Evolutionary conservation across 2,113 vertebrate species (phyloP).

Genomic region (Anseranas semipalmata): DNA sequence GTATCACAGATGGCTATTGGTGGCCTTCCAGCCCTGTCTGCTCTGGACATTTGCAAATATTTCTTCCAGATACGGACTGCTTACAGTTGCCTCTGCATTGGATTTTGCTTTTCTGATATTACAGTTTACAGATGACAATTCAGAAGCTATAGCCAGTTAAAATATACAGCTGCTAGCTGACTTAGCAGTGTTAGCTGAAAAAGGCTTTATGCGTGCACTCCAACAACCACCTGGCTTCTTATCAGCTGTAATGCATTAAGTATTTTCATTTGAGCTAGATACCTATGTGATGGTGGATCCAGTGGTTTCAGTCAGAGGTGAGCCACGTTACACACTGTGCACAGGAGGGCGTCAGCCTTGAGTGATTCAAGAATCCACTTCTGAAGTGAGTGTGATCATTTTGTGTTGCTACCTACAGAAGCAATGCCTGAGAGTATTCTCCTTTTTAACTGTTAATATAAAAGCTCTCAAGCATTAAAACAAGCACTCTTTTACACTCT

Average conservation of each 20-base stretch:
- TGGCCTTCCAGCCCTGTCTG: background rate
- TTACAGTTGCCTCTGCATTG: background rate
- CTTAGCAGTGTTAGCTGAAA: background rate
- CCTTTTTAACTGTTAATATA: background rate
- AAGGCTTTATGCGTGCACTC: background rate
- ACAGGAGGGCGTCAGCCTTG: background rate
- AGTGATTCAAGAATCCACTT: background rate
- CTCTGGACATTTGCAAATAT: background rate
- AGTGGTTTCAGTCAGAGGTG: background rate
- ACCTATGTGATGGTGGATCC: accelerated
- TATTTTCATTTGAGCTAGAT: background rate
- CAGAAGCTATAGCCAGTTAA: background rate
- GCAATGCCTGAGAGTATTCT: background rate
- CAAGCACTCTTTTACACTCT: background rate
- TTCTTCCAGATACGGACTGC: background rate
- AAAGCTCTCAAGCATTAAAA: background rate
- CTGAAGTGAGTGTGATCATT: background rate
- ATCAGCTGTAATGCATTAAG: background rate
- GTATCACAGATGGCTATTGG: background rate
- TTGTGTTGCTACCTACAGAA: background rate
- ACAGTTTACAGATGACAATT: background rate
- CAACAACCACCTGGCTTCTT: background rate
- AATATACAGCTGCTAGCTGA: background rate
- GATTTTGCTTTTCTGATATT: background rate
- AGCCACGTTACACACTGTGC: background rate